Base-by-base conservation (phyloP, 2,888 invertebrate genomes). In the Papilio protenor region DNA sequence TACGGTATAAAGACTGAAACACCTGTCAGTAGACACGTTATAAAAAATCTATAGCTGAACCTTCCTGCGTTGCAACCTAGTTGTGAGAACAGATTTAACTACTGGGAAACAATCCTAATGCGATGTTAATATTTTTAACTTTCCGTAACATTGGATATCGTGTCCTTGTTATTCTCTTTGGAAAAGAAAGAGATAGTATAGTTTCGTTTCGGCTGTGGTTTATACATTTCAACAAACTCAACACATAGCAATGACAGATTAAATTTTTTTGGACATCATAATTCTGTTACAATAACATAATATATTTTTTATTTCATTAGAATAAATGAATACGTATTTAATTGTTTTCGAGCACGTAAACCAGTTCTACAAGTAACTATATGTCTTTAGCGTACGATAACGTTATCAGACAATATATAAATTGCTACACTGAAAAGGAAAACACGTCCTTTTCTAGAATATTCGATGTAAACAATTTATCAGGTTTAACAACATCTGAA, bases 321-420 rank as follows among this genome's bases (percentile, higher is more conserved):
- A 5, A 61, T 59, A 47, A 61, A 73, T 23, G 18, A 64, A 74
- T 47, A 33, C 64, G 5, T 10, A 64, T 52, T n/a, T 27, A 74
- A 74, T 64, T 64, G 40, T 27, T 64, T 33, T 64, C 33, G 18
- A 64, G 27, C 61, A 47, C 16, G n/a, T 49, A 61, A 76, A 76
- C 76, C 21, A 27, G 61, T 71, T 76, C 23, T 45, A 5, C 75
- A 10, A 45, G 49, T 49, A 14, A 21, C 27, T 45, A 57, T 69
- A 18, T 55, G 10, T 23, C 55, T 52, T 57, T 75, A 57, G 8
- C 55, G 21, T 59, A 71, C 8, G 59, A 76, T 71, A 71, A 18
- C 47, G 18, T 71, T 61, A 71, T 71, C 45, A 33, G 61, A 33
- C 61, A 64, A 33, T 64, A 64, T 16, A 8, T 8, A 16, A 18